Conservation (phyloP, 2,888 invertebrate species). For the Yponomeuta sedellus region DNA sequence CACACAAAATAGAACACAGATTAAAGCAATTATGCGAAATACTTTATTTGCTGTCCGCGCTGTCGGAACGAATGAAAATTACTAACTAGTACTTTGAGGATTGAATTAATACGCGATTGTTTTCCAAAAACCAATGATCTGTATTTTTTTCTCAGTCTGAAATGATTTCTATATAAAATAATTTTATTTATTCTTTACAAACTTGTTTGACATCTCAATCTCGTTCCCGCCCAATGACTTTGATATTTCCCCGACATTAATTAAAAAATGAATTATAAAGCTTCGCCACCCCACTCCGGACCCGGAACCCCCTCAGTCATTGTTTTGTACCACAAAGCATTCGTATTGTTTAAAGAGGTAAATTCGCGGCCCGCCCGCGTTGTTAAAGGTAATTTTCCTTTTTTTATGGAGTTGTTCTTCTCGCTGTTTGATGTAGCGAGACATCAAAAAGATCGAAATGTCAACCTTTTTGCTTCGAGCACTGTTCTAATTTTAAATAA, state of each 20-base stretch:
- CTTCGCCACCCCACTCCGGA: slow-evolving; percentile 43
- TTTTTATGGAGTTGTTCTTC: slow-evolving; percentile 42
- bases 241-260: slow-evolving; percentile 74
- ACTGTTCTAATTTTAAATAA: slow-evolving; percentile 6
- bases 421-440: slow-evolving; percentile 64
- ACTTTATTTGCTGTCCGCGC: slow-evolving; percentile 9
- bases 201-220: background rate
- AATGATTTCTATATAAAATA: background rate
- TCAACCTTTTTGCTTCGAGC: slow-evolving; percentile 37
- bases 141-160: background rate
- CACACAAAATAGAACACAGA: slow-evolving; percentile 4
- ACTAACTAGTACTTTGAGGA: too few species aligned
- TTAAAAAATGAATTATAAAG: slow-evolving; percentile 77
- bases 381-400: slow-evolving; percentile 53
- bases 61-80: background rate
- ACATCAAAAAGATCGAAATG: background rate
- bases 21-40: slow-evolving; percentile 9
- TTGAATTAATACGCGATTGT: too few species aligned
- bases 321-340: slow-evolving; percentile 60
- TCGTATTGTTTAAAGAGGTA: slow-evolving; percentile 66
- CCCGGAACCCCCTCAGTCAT: slow-evolving; percentile 37
- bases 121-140: too few species aligned
- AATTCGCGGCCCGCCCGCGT: slow-evolving; percentile 57
- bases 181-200: background rate
- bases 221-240: slow-evolving; percentile 53